These are phyloP conservation scores for Piaya cayana DNA, from an alignment of 2,113 vertebrate species.

Conservation along the genomic window DNA sequence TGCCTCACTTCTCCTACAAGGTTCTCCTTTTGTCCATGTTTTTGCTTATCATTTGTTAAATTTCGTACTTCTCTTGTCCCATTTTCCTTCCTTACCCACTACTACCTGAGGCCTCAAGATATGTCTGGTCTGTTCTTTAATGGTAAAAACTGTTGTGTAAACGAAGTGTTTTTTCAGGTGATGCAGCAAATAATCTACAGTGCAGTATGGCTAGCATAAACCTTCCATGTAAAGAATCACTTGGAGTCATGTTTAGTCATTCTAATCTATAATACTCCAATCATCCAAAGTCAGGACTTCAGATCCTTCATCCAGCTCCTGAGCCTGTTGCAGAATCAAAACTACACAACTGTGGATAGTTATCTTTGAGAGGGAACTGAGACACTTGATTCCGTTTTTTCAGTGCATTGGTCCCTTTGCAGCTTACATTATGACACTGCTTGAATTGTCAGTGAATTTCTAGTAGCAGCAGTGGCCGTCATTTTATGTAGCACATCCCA, in stretches of 20 bases:
- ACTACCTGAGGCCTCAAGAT: not conserved
- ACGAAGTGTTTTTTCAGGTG: not conserved
- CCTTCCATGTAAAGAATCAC: not conserved
- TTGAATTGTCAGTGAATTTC: conserved; percentile 27
- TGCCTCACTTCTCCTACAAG: not conserved
- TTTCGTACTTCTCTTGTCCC: not conserved
- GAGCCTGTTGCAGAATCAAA: not conserved
- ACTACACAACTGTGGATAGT: not conserved
- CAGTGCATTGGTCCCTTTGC: not conserved
- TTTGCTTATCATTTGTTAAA: not conserved
- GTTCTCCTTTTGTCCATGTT: not conserved
- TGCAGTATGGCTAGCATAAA: not conserved
- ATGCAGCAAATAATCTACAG: not conserved
- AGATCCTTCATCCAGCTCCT: not conserved
- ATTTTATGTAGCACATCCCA: not conserved
- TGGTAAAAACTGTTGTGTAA: not conserved
- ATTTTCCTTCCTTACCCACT: not conserved
- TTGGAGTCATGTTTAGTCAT: not conserved
- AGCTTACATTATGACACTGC: not conserved
- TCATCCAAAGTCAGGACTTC: not conserved
- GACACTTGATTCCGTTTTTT: conserved; percentile 24
- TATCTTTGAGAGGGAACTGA: not conserved
- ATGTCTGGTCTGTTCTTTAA: not conserved
- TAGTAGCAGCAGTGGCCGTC: not conserved
- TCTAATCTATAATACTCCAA: not conserved